Evolutionary conservation across 92 coral and sea anemone genomes (phyloP).

Genomic region (Bergia sp.): DNA sequence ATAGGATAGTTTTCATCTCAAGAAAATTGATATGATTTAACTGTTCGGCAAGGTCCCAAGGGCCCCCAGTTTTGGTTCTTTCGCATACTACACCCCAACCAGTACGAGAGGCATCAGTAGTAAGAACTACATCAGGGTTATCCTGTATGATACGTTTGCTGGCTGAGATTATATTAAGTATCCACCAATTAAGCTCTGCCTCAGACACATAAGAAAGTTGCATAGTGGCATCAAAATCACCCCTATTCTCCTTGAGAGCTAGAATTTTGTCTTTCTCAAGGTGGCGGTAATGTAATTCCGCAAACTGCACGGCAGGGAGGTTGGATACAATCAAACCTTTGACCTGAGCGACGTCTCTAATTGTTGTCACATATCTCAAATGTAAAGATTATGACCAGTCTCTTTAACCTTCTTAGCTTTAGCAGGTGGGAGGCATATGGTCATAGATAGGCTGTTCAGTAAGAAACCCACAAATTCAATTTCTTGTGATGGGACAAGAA

Average conservation of each 20-base stretch:
- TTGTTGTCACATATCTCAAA: not conserved
- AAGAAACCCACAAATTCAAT: conserved; percentile 43
- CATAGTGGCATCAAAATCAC: conserved; percentile 5
- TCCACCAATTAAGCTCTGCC: not conserved
- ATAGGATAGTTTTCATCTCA: not conserved
- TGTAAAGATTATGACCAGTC: not conserved
- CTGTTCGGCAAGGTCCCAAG: not conserved
- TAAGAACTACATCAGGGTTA: not conserved
- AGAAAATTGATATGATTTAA: not conserved
- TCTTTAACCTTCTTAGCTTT: not conserved
- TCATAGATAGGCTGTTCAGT: conserved; percentile 27
- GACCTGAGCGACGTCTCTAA: conserved; percentile 9
- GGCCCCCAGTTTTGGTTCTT: not conserved
- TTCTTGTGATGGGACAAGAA: conserved; percentile 35
- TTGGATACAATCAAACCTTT: conserved; percentile 7
- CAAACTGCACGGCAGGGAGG: conserved; percentile 29
- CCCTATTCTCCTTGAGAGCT: no score
- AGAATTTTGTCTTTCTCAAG: conserved; percentile 13
- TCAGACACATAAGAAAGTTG: not conserved
- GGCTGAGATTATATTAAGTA: not conserved
- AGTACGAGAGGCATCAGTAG: not conserved
- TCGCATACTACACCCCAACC: not conserved
- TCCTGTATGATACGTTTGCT: not conserved
- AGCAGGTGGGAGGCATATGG: conserved; percentile 17
- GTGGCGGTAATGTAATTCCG: conserved; percentile 7